These are phyloP conservation scores for Strongylocentrotus purpuratus DNA, from an alignment of 35 echinoderm and acorn worm genomes.

Conservation along the genomic window DNA sequence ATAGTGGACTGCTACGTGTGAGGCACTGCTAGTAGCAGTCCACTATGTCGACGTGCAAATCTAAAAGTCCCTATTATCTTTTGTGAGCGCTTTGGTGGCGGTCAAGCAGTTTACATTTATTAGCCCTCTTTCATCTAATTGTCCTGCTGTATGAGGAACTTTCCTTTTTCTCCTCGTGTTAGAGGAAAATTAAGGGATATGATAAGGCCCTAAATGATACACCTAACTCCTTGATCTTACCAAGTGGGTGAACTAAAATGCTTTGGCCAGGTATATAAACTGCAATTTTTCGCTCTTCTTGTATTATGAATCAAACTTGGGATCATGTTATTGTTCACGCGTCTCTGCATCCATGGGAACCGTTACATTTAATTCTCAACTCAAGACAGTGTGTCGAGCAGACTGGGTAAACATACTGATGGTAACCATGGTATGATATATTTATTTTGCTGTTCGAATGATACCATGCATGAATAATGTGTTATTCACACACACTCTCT, in stretches of 20 bases:
- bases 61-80: too few species aligned
- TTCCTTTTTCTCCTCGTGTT: neutral
- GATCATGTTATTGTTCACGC: neutral
- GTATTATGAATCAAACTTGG: neutral
- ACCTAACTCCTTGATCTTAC: too few species aligned
- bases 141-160: neutral
- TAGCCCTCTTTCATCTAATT: neutral
- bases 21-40: too few species aligned
- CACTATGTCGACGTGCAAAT: too few species aligned
- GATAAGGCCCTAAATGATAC: neutral
- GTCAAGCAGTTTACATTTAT: neutral
- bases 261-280: too few species aligned
- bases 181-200: neutral
- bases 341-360: neutral
- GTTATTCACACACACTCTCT: neutral
- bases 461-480: neutral
- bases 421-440: neutral
- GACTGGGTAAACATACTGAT: neutral
- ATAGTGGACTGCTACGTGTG: too few species aligned
- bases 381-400: neutral
- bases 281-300: too few species aligned
- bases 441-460: neutral
- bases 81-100: too few species aligned
- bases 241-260: too few species aligned
- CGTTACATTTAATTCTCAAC: neutral